Evolutionary conservation across 2,113 vertebrate genomes (phyloP), one percentile per base, ranked within the genome.

Genomic region (Dasyornis broadbenti): DNA sequence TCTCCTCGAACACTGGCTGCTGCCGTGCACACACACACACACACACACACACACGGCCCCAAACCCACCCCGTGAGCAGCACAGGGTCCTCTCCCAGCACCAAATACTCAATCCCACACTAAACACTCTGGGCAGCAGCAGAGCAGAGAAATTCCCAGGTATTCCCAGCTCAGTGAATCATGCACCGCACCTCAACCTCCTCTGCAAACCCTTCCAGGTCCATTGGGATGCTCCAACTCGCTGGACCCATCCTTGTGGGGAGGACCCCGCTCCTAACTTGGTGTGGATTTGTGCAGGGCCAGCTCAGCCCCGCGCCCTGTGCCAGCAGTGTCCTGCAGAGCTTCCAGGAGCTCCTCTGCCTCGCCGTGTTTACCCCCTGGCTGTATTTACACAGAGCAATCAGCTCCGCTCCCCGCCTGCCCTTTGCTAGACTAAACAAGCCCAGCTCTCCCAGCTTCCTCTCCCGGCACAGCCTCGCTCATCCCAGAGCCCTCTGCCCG

Each of bases 371-470:
- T 80, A 86, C 92, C 88, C 94, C 88, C 90, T 89, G 20, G 33
- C 42, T 86, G 56, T 94, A 96, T 95, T 96, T 96, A 96, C 11
- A 88, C 84, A 54, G 92, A 80, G 70, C 87, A 19, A 80, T 49
- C 53, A 18, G 88, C 90, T 76, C 75, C 0, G 10, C 85, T 95
- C 91, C 52, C 89, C 60, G 89, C 89, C 91, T 86, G 90, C 79
- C 56, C 64, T 88, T 86, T 8, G 17, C 94, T 86, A 95, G 95
- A 96, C 95, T 96, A 95, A 96, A 97, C 95, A 95, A 94, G 92
- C 72, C 39, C 27, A 21, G 50, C 86, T 94, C 40, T 81, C 33
- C 6, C 68, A 6, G 91, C 44, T 84, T 75, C 92, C 87, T 69
- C 78, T 92, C 39, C 82, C 17, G 1, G 17, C 6, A 45, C 57